phyloP scores from a whole-genome alignment of 2,888 invertebrate species.

The Cataglyphis altisquamis region DNA sequence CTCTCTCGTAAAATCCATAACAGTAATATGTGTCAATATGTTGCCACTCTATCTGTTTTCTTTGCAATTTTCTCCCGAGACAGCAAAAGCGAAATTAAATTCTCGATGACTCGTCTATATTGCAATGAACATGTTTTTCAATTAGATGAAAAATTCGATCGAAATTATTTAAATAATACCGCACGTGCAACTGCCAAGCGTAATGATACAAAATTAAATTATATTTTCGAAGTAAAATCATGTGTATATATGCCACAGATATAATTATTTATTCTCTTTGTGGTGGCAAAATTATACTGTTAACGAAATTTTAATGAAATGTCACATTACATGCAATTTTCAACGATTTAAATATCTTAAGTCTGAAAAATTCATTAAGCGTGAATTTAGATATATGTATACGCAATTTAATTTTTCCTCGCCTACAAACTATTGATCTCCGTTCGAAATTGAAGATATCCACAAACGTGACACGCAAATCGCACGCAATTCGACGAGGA shows the following conservation, averaged over 20 bases:
- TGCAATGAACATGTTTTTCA: neutral
- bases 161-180: neutral
- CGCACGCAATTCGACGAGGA: conserved; percentile 38
- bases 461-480: conserved; percentile 31
- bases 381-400: neutral
- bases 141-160: neutral
- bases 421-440: conserved; percentile 8
- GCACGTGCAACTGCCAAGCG: neutral
- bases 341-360: neutral
- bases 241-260: neutral
- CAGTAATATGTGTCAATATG: neutral
- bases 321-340: neutral
- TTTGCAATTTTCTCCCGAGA: neutral
- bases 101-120: neutral
- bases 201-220: neutral
- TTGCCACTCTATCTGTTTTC: conserved; percentile 3
- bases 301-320: neutral
- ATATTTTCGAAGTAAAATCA: neutral
- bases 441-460: conserved; percentile 23
- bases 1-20: conserved; percentile 44
- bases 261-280: conserved; percentile 3
- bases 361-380: neutral
- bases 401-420: conserved; percentile 23
- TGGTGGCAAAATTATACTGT: neutral
- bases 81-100: neutral